Evolutionary conservation across 2,113 vertebrate species (phyloP).

Genomic region (Oryzias melastigma): DNA sequence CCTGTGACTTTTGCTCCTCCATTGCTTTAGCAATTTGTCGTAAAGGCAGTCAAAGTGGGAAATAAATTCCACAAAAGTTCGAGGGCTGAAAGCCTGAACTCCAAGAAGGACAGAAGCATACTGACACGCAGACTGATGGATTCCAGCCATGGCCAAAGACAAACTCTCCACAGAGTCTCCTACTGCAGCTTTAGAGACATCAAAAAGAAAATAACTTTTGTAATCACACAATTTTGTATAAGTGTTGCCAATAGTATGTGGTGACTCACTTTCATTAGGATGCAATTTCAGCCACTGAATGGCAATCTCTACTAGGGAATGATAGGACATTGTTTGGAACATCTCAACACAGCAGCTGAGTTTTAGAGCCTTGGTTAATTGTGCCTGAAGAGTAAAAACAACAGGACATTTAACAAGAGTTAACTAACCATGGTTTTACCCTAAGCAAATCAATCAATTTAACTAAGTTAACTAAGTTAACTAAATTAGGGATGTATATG

Average conservation of each 20-base stretch:
- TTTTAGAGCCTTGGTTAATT: conserved; percentile 65
- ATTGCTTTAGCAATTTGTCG: conserved; percentile 46
- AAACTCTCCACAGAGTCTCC: conserved; percentile 39
- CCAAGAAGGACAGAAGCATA: conserved; percentile 65
- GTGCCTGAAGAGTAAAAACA: conserved; percentile 14
- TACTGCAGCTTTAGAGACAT: conserved; percentile 30
- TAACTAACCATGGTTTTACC: not conserved
- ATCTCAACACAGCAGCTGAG: conserved; percentile 74
- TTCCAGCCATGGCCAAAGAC: conserved; percentile 73
- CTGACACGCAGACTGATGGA: conserved; percentile 76
- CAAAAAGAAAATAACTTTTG: not conserved
- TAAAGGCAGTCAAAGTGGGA: conserved; percentile 63
- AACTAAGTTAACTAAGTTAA: no score
- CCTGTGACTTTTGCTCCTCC: conserved; percentile 55
- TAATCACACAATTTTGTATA: no score
- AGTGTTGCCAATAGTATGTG: no score
- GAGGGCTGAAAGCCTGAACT: conserved; percentile 72
- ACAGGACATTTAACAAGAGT: not conserved
- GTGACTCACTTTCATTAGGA: conserved; percentile 16
- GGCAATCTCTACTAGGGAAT: conserved; percentile 69
- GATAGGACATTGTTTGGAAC: conserved; percentile 77
- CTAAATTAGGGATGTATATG: no score
- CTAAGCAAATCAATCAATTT: no score
- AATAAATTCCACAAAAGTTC: conserved; percentile 77
- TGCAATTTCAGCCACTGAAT: conserved; percentile 53